Conservation (phyloP, 2,797 vertebrate species). For the Sebastolobus alascanus region DNA sequence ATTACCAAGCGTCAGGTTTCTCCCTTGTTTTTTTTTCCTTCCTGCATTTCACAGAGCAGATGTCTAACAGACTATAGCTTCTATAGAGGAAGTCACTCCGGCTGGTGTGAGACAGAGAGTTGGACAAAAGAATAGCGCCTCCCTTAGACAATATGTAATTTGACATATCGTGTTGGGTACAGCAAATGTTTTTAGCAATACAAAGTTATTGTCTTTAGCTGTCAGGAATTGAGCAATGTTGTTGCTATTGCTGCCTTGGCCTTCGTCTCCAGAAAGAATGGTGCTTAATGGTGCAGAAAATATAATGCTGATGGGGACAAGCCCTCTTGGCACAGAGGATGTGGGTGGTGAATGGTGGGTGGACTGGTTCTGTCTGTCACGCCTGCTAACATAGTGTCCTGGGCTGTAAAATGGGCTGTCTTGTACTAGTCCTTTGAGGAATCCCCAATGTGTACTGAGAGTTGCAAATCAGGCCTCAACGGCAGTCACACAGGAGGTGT, state of each 20-base stretch:
- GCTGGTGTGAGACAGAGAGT: neutral
- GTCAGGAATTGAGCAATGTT: conserved; percentile 32
- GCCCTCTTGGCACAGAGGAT: conserved; percentile 42
- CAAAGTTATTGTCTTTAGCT: neutral
- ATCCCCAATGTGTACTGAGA: conserved; percentile 25
- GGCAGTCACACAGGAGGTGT: neutral
- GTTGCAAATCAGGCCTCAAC: neutral
- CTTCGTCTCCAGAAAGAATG: conserved; percentile 27
- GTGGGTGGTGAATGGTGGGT: conserved; percentile 50
- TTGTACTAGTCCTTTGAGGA: conserved; percentile 25
- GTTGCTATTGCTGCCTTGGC: conserved; percentile 4
- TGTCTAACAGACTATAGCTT: neutral
- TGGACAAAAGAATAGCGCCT: neutral
- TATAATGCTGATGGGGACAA: conserved; percentile 48
- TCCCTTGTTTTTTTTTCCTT: neutral
- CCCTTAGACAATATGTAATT: neutral
- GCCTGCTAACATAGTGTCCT: conserved; percentile 38
- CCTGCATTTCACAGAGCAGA: neutral
- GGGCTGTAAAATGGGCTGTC: conserved; percentile 21
- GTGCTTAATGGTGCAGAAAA: conserved; percentile 58
- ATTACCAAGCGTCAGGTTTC: neutral
- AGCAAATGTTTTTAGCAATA: neutral
- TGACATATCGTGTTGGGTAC: neutral
- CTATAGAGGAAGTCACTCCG: neutral
- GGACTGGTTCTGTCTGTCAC: conserved; percentile 52